Conservation (phyloP, 2,888 invertebrate species). For the Brachyopa scutellaris region DNA sequence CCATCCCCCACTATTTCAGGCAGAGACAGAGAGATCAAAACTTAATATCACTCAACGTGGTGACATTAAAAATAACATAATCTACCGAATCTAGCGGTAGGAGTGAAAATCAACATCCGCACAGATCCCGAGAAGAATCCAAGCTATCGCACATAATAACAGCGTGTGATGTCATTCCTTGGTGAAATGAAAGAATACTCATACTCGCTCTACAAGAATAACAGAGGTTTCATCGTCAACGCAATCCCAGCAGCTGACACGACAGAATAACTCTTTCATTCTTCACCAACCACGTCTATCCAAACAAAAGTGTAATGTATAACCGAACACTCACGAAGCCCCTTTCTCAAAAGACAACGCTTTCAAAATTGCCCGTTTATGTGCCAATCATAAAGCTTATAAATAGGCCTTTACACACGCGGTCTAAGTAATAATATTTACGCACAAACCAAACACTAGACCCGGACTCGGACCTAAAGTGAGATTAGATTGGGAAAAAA, state of each 20-base stretch:
- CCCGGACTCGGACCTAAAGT: conserved; percentile 25
- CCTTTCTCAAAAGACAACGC: conserved; percentile 45
- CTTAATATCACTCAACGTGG: conserved; percentile 70
- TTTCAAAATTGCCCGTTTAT: conserved; percentile 60
- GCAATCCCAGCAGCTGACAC: conserved; percentile 30
- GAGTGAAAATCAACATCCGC: conserved; percentile 70
- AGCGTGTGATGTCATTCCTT: conserved; percentile 57
- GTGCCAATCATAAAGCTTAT: conserved; percentile 70
- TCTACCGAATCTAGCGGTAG: conserved; percentile 42
- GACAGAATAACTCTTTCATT: conserved; percentile 40
- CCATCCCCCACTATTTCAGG: not conserved
- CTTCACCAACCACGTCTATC: conserved; percentile 28
- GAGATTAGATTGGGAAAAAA: conserved; percentile 48
- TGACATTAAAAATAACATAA: conserved; percentile 72
- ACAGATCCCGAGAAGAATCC: conserved; percentile 17
- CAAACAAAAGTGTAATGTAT: conserved; percentile 53
- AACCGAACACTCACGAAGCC: conserved; percentile 9
- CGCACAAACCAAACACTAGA: conserved; percentile 59
- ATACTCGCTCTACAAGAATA: conserved; percentile 31
- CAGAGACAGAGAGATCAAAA: conserved; percentile 51
- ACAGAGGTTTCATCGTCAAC: conserved; percentile 21
- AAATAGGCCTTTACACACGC: conserved; percentile 60
- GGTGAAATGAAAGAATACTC: conserved; percentile 34
- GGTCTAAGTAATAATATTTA: conserved; percentile 63
- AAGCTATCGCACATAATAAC: too few species aligned